phyloP scores from a whole-genome alignment of 2,888 invertebrate genomes.

The Ectobius pallidus region DNA sequence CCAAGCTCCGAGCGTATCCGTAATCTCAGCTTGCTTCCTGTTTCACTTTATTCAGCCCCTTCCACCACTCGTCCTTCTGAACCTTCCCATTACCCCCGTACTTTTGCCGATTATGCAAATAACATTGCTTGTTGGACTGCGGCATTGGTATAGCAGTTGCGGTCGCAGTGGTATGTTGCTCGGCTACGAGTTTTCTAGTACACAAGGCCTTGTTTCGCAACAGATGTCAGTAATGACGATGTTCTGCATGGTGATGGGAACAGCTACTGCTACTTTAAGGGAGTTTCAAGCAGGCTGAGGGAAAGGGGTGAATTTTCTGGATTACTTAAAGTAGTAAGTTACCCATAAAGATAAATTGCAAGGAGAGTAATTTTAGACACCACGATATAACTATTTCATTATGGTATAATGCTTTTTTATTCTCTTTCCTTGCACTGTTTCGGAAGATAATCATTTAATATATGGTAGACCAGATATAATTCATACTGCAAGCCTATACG shows the following conservation, averaged over 20 bases:
- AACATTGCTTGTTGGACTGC: constrained; percentile 19
- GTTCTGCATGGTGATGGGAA: constrained; percentile 30
- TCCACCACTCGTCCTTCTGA: background rate
- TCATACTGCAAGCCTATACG: no score
- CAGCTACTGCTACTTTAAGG: background rate
- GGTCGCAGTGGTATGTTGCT: background rate
- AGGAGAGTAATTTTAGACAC: no score
- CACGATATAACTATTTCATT: no score
- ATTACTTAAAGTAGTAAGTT: background rate
- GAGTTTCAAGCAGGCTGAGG: background rate
- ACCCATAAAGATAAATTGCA: background rate
- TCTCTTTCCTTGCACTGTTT: no score
- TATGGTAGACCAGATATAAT: no score
- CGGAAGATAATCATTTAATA: no score
- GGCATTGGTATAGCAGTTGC: constrained; percentile 15
- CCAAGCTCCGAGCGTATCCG: background rate
- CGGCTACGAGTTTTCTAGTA: background rate
- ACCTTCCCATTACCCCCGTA: background rate
- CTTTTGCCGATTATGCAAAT: constrained; percentile 29
- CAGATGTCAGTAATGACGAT: constrained; percentile 32
- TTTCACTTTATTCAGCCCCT: background rate
- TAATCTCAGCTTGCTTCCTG: background rate
- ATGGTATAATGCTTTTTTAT: no score
- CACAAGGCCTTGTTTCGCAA: constrained; percentile 7
- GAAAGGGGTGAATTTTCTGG: background rate